Percentiles rank a stretch among this genome's conserved stretches.
phyloP scores from a whole-genome alignment of 2,113 vertebrate genomes.

The Epinephelus lanceolatus region DNA sequence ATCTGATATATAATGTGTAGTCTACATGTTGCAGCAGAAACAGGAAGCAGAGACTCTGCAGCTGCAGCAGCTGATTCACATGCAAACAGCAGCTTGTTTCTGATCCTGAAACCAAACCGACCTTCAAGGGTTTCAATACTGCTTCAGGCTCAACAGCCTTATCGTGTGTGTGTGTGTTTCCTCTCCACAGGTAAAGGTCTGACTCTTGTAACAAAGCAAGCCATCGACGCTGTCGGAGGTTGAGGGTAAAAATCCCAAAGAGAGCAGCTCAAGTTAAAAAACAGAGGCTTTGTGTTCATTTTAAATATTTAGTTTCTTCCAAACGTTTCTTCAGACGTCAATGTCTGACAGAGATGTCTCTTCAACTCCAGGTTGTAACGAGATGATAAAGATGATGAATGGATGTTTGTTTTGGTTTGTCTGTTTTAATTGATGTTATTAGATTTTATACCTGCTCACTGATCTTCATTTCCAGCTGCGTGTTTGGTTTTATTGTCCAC shows the following conservation, averaged over 20 bases:
- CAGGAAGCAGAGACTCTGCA: too few species aligned
- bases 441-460: neutral
- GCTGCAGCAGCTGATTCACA: too few species aligned
- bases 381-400: neutral
- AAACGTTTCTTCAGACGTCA: neutral
- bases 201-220: neutral
- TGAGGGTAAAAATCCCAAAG: neutral
- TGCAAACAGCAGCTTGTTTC: neutral
- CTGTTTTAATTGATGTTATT: neutral
- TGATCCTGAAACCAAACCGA: neutral
- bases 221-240: neutral
- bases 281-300: neutral
- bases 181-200: slow-evolving; percentile 5
- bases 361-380: too few species aligned
- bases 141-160: neutral
- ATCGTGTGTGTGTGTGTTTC: neutral
- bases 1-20: too few species aligned
- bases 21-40: too few species aligned
- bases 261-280: neutral
- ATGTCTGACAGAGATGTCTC: too few species aligned
- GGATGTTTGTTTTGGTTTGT: neutral
- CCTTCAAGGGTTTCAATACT: neutral
- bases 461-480: neutral
- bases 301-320: neutral
- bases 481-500: neutral